phyloP scores from a whole-genome alignment of 2,888 invertebrate species.

The Hesperia comma region DNA sequence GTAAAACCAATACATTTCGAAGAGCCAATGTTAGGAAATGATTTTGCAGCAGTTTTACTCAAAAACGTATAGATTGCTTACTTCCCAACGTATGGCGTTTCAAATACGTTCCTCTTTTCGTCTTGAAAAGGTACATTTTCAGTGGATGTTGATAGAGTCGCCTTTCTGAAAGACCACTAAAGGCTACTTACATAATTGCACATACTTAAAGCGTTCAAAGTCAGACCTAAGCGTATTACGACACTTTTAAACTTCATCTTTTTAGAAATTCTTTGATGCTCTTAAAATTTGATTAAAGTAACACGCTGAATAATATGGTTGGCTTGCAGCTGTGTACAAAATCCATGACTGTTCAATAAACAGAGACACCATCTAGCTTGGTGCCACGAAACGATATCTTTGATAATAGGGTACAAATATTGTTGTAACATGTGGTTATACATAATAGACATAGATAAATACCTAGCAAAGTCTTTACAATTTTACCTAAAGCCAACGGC shows the following conservation, averaged over 20 bases:
- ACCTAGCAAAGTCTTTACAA: slow-evolving; percentile 19
- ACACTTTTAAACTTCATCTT: slow-evolving; percentile 18
- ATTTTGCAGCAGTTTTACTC: slow-evolving; percentile 49
- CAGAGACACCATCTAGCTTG: not conserved
- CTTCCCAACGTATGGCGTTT: slow-evolving; percentile 14
- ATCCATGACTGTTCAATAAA: not conserved
- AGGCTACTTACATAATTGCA: slow-evolving; percentile 36
- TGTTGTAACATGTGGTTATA: not conserved
- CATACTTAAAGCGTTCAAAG: slow-evolving; percentile 33
- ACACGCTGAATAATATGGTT: not conserved
- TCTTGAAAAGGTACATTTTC: slow-evolving; percentile 23
- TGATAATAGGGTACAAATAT: no score
- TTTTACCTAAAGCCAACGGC: slow-evolving; percentile 9
- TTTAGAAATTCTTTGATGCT: not conserved
- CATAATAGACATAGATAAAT: not conserved
- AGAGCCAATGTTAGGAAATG: slow-evolving; percentile 67
- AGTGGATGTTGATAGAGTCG: slow-evolving; percentile 29
- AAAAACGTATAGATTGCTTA: slow-evolving; percentile 26
- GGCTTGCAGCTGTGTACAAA: not conserved
- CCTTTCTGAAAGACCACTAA: slow-evolving; percentile 32
- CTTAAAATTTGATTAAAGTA: slow-evolving; percentile 1
- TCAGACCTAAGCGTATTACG: slow-evolving; percentile 29
- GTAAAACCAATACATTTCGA: slow-evolving; percentile 67
- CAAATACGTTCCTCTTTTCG: slow-evolving; percentile 23
- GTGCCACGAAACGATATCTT: not conserved